A percentile compares a stretch with the other conserved stretches of the same genome.
phyloP scores from a whole-genome alignment of 2,888 invertebrate genomes.

The Zootermopsis nevadensis region DNA sequence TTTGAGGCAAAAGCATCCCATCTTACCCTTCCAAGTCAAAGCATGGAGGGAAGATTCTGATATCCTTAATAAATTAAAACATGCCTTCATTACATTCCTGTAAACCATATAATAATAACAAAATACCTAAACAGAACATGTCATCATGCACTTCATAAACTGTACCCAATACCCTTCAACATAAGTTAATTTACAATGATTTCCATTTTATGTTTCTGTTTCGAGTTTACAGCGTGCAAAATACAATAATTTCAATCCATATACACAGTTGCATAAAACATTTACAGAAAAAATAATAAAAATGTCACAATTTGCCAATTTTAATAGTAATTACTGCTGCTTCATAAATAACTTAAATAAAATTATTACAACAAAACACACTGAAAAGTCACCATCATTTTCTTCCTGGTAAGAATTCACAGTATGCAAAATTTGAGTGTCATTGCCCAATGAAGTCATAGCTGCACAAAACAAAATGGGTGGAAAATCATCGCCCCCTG shows the following conservation, averaged over 20 bases:
- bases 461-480: conserved; percentile 31
- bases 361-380: conserved; percentile 25
- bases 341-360: conserved; percentile 33
- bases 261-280: conserved; percentile 9
- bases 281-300: conserved; percentile 35
- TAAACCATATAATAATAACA: not conserved
- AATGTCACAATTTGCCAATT: conserved; percentile 16
- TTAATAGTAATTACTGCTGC: not conserved
- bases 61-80: conserved; percentile 15
- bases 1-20: not conserved
- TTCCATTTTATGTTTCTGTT: not conserved
- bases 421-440: not conserved
- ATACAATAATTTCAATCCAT: conserved; percentile 6
- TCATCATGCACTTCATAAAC: not conserved
- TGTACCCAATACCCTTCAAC: not conserved
- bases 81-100: not conserved
- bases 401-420: not conserved
- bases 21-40: not conserved
- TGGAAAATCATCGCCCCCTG: not conserved
- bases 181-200: not conserved
- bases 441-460: not conserved
- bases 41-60: not conserved
- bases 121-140: not conserved
- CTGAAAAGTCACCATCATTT: not conserved
- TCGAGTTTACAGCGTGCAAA: not conserved